phyloP scores from a whole-genome alignment of 2,888 invertebrate genomes.

The Nipponacmea schrenckii region DNA sequence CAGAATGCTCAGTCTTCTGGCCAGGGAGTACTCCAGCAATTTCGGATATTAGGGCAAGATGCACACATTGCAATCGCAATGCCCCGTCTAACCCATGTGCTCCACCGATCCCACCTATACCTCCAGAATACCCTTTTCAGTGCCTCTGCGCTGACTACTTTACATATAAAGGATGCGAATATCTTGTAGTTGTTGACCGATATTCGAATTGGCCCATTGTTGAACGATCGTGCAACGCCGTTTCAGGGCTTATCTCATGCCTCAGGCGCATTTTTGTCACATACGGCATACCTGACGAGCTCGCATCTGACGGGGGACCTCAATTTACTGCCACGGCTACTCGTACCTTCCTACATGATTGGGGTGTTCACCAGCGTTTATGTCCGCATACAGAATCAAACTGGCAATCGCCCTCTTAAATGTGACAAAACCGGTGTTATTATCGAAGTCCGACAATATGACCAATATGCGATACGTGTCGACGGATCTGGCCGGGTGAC shows the following conservation, averaged over 20 bases:
- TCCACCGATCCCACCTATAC: constrained; percentile 37
- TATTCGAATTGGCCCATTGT: constrained; percentile 46
- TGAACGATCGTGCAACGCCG: constrained; percentile 35
- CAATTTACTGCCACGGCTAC: constrained; percentile 40
- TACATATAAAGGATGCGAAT: no score
- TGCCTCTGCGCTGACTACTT: no score
- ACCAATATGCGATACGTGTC: constrained; percentile 9
- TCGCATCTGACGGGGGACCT: constrained; percentile 43
- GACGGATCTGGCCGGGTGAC: constrained; percentile 22
- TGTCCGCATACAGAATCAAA: constrained; percentile 42
- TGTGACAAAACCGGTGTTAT: constrained; percentile 46
- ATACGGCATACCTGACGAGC: constrained; percentile 42
- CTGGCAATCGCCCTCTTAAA: constrained; percentile 36
- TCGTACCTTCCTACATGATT: constrained; percentile 36
- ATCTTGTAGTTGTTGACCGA: constrained; percentile 40
- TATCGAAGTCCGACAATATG: no score
- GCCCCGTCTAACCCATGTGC: constrained; percentile 41
- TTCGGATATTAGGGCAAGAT: constrained; percentile 9
- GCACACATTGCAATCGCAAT: constrained; percentile 33
- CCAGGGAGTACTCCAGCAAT: constrained; percentile 26
- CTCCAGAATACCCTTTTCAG: no score
- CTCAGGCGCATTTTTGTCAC: constrained; percentile 39
- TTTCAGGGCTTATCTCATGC: constrained; percentile 32
- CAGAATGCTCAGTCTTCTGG: constrained; percentile 45
- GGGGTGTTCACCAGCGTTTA: constrained; percentile 46